Conservation (phyloP, 2,113 vertebrate species). For the Myrmecophaga tridactyla region DNA sequence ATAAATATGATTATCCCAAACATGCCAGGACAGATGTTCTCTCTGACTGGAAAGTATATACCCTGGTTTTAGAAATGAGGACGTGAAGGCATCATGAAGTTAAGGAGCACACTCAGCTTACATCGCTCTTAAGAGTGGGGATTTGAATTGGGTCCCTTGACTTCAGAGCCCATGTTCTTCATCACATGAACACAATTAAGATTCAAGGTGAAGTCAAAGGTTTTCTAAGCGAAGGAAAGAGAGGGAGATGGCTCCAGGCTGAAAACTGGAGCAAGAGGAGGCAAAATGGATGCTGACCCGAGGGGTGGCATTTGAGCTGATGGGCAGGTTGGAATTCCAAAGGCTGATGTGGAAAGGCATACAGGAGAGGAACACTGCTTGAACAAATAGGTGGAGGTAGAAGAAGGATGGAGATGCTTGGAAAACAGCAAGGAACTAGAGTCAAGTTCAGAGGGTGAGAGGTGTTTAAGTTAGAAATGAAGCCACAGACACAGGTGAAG, state of each 20-base stretch:
- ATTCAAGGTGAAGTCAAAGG: neutral
- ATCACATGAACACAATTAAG: neutral
- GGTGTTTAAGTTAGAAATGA: neutral
- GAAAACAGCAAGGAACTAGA: neutral
- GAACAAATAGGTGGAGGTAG: neutral
- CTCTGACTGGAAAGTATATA: neutral
- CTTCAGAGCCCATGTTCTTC: neutral
- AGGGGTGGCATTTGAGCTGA: neutral
- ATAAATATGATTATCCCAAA: neutral
- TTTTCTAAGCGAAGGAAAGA: neutral
- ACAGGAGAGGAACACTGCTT: too few relatives aligned
- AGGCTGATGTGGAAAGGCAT: neutral
- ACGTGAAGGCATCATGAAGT: neutral
- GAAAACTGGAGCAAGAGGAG: neutral
- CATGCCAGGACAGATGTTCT: neutral
- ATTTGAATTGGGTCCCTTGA: neutral
- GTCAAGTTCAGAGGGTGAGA: neutral
- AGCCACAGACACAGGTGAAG: neutral
- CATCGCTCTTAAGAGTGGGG: neutral
- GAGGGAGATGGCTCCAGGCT: neutral
- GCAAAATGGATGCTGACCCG: neutral
- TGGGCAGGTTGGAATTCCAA: neutral
- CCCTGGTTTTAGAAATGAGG: neutral
- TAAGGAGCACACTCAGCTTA: neutral
- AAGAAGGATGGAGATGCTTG: neutral